A percentile compares a stretch with the other conserved stretches of the same genome.
Evolutionary conservation across 2,888 invertebrate genomes (phyloP).

Genomic region (Ormyrus pomaceus): DNA sequence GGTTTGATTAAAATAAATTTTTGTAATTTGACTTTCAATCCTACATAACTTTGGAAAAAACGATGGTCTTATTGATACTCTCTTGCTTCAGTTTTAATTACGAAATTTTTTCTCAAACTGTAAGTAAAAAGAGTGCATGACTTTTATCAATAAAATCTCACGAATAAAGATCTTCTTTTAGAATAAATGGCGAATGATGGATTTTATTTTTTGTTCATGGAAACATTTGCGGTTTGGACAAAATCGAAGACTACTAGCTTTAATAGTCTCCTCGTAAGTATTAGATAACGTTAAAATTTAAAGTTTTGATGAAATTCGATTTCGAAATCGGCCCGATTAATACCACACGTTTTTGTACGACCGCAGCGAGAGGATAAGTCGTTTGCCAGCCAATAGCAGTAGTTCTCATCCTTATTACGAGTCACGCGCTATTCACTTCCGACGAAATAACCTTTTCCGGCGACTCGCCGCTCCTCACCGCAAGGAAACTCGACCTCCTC

Average conservation of each 20-base stretch:
- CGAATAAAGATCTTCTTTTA: constrained; percentile 7
- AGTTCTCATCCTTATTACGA: background rate
- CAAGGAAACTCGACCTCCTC: background rate
- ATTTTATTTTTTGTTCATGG: constrained; percentile 44
- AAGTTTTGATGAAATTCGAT: no score
- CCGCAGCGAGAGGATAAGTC: background rate
- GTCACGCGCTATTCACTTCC: constrained; percentile 32
- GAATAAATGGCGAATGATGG: constrained; percentile 26
- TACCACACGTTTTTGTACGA: background rate
- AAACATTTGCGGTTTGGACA: constrained; percentile 32
- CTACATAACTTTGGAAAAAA: no score
- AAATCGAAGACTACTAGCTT: constrained; percentile 18
- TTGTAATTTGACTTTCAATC: no score
- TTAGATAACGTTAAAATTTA: background rate
- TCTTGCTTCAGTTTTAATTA: no score
- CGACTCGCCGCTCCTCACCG: background rate
- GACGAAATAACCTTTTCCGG: background rate
- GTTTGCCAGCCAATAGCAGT: background rate
- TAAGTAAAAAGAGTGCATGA: no score
- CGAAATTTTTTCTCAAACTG: no score
- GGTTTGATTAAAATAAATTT: no score
- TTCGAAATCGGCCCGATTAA: no score
- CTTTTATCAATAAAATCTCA: constrained; percentile 6
- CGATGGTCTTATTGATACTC: no score
- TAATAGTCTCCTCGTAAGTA: constrained; percentile 42